Evolutionary conservation across 2,113 vertebrate genomes (phyloP), one percentile per base, ranked within the genome.

Genomic region (Bambusicola thoracicus): DNA sequence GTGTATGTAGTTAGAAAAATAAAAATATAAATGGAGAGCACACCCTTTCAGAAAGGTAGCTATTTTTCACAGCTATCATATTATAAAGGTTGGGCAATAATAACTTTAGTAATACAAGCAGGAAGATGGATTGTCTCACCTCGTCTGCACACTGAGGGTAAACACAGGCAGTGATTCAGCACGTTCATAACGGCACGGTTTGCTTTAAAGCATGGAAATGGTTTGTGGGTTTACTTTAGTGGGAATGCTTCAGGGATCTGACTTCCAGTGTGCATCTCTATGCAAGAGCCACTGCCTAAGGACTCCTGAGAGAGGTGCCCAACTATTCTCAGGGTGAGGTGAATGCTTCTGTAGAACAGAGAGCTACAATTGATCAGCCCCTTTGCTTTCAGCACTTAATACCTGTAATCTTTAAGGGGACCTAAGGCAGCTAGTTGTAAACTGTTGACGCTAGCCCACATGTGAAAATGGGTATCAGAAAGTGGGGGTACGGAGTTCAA

Each of bases 361-460:
- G 30, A 63, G 25, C 61, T 29, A 63, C 36, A 29, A 29, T 59
- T 41, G 13, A 44, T 32, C 53, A 65, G 48, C 21, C 34, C 70
- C 27, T 48, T 30, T 8, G 17, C 62, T 72, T 83, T 18, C 55
- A 83, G 55, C 44, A 11, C 55, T 43, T 29, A 22, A 11, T 22
- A 20, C 4, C 1, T 1, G 20, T 36, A 43, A 7, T 24, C 43
- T 21, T 8, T 40, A 56, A 6, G 1, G 34, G 21, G 13, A 82
- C 18, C 40, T 69, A 36, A 72, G 48, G 27, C 0, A 85, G n/a
- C 21, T 27, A 63, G 32, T 19, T 53, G 51, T 53, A 30, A 53
- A 53, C 51, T 17, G 51, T 30, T 53, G 27, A 53, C 27, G 6
- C 51, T 30, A 53, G 27, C 27, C 40, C 13, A 34, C 0, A 0